These are phyloP conservation scores for Tethea ocularis DNA, from an alignment of 2,888 invertebrate species.

Conservation along the genomic window DNA sequence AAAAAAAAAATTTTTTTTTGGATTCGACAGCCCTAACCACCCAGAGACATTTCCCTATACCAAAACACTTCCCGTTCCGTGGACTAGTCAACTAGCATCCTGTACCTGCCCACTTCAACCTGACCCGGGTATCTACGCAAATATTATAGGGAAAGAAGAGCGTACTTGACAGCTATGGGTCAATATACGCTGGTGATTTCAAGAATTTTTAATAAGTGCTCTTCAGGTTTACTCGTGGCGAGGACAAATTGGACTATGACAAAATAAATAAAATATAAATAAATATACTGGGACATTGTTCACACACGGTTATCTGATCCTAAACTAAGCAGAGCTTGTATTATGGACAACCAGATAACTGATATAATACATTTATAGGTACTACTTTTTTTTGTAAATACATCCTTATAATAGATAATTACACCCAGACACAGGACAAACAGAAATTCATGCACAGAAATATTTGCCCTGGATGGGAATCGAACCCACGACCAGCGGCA, in stretches of 20 bases:
- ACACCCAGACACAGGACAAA: too few species aligned
- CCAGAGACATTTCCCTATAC: conserved; percentile 26
- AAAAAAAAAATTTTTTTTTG: neutral
- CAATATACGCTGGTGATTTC: neutral
- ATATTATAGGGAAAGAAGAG: neutral
- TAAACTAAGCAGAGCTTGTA: too few species aligned
- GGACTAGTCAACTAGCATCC: conserved; percentile 2
- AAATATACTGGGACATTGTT: too few species aligned
- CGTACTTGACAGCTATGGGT: neutral
- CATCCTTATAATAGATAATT: too few species aligned
- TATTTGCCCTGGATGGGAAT: too few species aligned
- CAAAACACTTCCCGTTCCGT: conserved; percentile 28
- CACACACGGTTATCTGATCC: too few species aligned
- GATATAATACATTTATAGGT: too few species aligned
- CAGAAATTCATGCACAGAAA: too few species aligned
- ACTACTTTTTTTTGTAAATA: too few species aligned
- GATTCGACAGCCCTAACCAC: conserved; percentile 18
- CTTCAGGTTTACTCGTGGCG: neutral
- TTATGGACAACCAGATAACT: too few species aligned
- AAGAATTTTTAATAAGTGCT: neutral
- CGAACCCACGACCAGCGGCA: too few species aligned
- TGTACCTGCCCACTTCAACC: neutral
- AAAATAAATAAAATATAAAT: neutral
- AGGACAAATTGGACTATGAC: neutral
- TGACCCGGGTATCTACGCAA: neutral